Evolutionary conservation across 2,888 invertebrate species (phyloP), one percentile per base, ranked within the genome.

Genomic region (Hemicrepidius hirtus): DNA sequence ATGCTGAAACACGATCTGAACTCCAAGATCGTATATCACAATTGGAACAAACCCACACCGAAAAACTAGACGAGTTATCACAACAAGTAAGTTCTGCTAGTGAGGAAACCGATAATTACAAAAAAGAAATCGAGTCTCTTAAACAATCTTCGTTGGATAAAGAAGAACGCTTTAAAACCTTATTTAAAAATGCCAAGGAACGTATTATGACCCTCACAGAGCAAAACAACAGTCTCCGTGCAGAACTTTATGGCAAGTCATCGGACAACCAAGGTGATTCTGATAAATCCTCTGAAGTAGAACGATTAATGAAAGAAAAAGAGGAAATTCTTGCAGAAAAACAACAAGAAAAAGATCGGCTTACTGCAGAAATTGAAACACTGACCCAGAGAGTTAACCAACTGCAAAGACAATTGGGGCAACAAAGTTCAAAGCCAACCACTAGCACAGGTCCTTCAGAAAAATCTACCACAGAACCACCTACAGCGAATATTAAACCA

Each of bases 401-500:
- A 63, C 75, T 86, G 53, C 86, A 86, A 74, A 76, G 85, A 10
- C 93, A 93, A 82, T 79, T 90, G 32, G 90, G 89, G 49, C 90
- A 90, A 75, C 90, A 93, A 76, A 91, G 92, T 3, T 90, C 89
- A 55, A 94, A 94, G 82, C 90, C 94, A 18, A 91, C 92, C 44
- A 90, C 91, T 1, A 91, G 93, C 79, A 90, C 94, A 75, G 88
- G 91, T 79, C 87, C 91, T 82, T 86, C 90, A 1, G 89, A 89
- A 41, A 90, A 89, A 77, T 85, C 87, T 0, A 86, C 87, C 1
- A 87, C 87, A 0, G 92, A 92, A 77, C 91, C 92, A 28, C 91
- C 94, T 0, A 97, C 97, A 0, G 97, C 97, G 4, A 97, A 97
- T 84, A 97, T 97, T 49, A 96, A 96, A 85, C 97, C 97, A 0